A percentile compares a stretch with the other conserved stretches of the same genome.
phyloP scores from a whole-genome alignment of 2,113 vertebrate genomes.

The Boulengerochromis microlepis region DNA sequence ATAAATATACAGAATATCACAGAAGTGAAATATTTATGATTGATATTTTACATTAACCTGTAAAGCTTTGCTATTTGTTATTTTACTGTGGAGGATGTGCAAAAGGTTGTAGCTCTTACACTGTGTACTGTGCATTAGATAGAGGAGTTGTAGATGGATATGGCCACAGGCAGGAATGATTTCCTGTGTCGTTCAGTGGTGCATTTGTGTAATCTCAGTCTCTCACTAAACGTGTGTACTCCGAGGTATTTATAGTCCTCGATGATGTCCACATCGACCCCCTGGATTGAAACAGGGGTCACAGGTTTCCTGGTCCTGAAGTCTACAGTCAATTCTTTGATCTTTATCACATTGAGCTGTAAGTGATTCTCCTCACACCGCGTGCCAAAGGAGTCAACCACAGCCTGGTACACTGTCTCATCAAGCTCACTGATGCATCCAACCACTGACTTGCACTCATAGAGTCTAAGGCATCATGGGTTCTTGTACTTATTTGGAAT shows the following conservation, averaged over 20 bases:
- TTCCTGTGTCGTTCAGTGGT: background rate
- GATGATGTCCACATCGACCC: rapidly evolving
- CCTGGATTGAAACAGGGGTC: background rate
- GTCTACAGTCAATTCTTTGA: background rate
- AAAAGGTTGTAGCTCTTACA: background rate
- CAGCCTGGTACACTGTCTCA: background rate
- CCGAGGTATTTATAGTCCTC: background rate
- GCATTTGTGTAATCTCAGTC: background rate
- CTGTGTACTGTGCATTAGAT: background rate
- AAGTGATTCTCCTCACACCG: background rate
- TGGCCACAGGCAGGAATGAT: background rate
- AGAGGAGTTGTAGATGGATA: background rate
- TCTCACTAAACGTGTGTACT: background rate
- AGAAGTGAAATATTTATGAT: background rate
- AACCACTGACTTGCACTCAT: background rate
- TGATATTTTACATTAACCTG: background rate
- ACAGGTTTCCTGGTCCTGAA: background rate
- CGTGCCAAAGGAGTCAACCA: background rate
- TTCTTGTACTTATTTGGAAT: background rate
- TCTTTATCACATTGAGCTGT: background rate
- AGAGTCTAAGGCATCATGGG: background rate
- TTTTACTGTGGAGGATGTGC: background rate
- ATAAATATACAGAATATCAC: background rate
- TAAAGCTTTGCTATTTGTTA: background rate
- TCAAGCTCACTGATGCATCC: background rate